Base-by-base conservation (phyloP, 2,113 vertebrate genomes). In the Zapornia atra region DNA sequence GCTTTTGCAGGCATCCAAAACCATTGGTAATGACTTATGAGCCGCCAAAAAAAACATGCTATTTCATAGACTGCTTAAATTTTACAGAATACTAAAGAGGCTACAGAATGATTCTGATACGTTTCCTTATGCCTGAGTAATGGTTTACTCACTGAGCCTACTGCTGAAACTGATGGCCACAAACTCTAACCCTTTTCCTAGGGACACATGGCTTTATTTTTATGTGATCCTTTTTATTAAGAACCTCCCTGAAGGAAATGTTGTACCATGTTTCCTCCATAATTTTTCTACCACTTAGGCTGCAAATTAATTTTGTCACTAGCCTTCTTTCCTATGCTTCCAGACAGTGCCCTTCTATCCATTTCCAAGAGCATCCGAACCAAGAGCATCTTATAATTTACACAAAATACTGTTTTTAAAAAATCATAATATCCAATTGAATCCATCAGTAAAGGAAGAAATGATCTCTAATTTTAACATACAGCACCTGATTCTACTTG, bases 1-100 rank as follows among this genome's bases (percentile, higher is more conserved):
- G 29, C 19, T 94, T 96, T 94, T 94, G 70, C 88, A 95, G 88
- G 38, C 60, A 71, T 53, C 15, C 66, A 82, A 94, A 87, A 21
- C 44, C n/a, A 61, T 72, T 82, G 40, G 65, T 93, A 84, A 88
- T 69, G 85, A 75, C 65, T 79, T 82, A 57, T 29, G 60, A 82
- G 61, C 76, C 0, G 5, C 86, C 86, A 88, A 88, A 93, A 85
- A 53, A 51, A 5, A 1, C 34, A 60, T 29, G 24, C 14, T 61
- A 10, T 92, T 94, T 94, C 89, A 69, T n/a, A 92, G 57, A 72
- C 77, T 72, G 77, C 44, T 91, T 87, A 71, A 79, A 89, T 86
- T 93, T 51, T 92, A 50, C 36, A 66, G 61, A 94, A 93, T 54
- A 85, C 2, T 36, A 61, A 70, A 68, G 50, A 61, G 28, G 18